Evolutionary conservation across 2,888 invertebrate species (phyloP).

Genomic region (Boloria selene): DNA sequence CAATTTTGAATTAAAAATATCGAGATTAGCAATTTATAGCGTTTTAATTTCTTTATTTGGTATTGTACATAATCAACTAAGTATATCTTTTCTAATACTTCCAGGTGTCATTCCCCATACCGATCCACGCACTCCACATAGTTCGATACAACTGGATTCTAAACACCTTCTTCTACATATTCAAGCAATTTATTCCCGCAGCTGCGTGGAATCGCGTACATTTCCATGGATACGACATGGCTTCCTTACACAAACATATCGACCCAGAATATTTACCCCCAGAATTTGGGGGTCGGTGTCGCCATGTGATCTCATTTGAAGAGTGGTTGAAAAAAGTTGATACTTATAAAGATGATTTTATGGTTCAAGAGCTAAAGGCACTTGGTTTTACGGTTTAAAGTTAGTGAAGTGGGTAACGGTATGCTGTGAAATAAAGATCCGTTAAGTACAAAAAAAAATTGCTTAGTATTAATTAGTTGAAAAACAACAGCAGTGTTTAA

Average conservation of each 20-base stretch:
- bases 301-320: constrained; percentile 81
- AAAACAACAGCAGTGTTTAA: too few species aligned
- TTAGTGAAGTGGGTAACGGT: neutral
- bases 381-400: constrained; percentile 77
- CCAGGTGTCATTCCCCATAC: constrained; percentile 87
- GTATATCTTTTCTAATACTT: constrained; percentile 41
- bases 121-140: constrained; percentile 87
- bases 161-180: constrained; percentile 87
- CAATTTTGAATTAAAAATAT: too few species aligned
- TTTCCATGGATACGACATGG: constrained; percentile 69
- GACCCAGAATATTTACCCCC: constrained; percentile 64
- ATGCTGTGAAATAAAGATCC: neutral
- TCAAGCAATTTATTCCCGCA: constrained; percentile 88
- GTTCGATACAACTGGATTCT: constrained; percentile 91
- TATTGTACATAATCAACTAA: too few species aligned
- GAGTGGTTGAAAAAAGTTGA: constrained; percentile 83
- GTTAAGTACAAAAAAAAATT: too few species aligned
- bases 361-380: constrained; percentile 84
- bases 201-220: constrained; percentile 81
- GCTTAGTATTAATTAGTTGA: too few species aligned
- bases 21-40: too few species aligned
- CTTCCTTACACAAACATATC: constrained; percentile 66
- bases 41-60: too few species aligned
- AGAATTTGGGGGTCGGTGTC: constrained; percentile 74
- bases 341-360: constrained; percentile 74